Conservation (phyloP, 1,140 invertebrate species). For the Reticulitermes speratus region DNA sequence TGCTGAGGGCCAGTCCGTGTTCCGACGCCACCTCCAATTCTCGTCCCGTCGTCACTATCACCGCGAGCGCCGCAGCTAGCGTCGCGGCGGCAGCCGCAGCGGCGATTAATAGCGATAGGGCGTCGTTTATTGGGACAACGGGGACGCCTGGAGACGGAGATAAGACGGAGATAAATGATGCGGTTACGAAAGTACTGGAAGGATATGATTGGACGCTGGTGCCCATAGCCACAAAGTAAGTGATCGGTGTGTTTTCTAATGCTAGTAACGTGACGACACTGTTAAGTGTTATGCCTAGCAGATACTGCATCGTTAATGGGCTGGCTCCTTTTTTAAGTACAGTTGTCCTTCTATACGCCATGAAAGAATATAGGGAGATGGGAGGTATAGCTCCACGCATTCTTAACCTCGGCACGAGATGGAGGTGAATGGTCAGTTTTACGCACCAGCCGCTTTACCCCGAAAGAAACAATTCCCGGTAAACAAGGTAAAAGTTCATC, state of each 20-base stretch:
- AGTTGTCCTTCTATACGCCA: no score
- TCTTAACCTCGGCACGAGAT: no score
- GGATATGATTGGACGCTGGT: conserved; percentile 86
- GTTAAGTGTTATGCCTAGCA: no score
- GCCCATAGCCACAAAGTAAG: conserved; percentile 76
- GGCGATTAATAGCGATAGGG: background rate
- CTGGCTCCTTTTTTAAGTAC: no score
- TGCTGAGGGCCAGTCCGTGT: background rate
- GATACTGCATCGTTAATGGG: no score
- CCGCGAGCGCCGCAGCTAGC: background rate
- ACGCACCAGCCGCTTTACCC: no score
- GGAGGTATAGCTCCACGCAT: no score
- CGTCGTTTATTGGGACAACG: background rate
- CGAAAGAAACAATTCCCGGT: no score
- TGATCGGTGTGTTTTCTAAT: conserved; percentile 34
- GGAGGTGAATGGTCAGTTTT: no score
- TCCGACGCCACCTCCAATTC: conserved; percentile 1
- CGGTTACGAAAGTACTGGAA: conserved; percentile 70
- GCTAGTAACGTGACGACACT: no score
- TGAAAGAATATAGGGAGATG: no score
- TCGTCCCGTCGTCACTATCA: background rate
- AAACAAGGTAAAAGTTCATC: no score
- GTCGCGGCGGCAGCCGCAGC: background rate
- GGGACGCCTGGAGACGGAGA: conserved; percentile 34
- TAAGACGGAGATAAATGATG: conserved; percentile 65